Base-by-base conservation (phyloP, 2,888 invertebrate species). In the Cistogaster globosa region DNA sequence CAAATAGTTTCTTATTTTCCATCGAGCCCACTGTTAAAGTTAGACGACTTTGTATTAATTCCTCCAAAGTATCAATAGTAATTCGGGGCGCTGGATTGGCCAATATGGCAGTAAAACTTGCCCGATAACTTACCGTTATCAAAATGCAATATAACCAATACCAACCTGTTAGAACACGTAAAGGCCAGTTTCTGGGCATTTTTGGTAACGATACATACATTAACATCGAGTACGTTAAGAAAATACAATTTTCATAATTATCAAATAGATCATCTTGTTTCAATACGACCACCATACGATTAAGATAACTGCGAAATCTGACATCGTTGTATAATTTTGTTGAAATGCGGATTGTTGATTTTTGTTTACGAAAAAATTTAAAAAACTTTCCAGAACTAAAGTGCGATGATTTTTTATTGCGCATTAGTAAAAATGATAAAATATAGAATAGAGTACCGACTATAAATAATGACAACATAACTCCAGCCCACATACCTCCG, bases 101-200 rank as follows among this genome's bases (percentile, higher is more conserved):
- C 63, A 97, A 93, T 72, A 96, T 96, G 0, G 97, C 97, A 0
- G 97, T 97, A 94, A 97, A 95, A 88, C 97, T 97, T 0, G 97
- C 97, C 89, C 96, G 93, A 90, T 97, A 97, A 0, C 96, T 94
- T 0, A 97, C 96, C 0, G 96, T 96, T 7, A 97, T 94, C 5
- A 97, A 93, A 84, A 97, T 95, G 89, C 96, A 96, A 90, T 97
- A 97, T 2, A 97, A 91, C 97, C 97, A 97, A 92, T 97, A 97
- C 95, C 97, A 97, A 0, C 97, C 97, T 1, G 97, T 97, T 16
- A 97, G 93, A 38, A 97, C 93, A 48, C 97, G 93, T 57, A 97
- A 93, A 0, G 97, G 95, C 97, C 97, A 97, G 18, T 96, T 96
- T 18, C 94, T 94, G 0, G 97, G 97, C 87, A 97, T 93, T 89